Base-by-base conservation (phyloP, 2,113 vertebrate species). In the Ciconia stormi region DNA sequence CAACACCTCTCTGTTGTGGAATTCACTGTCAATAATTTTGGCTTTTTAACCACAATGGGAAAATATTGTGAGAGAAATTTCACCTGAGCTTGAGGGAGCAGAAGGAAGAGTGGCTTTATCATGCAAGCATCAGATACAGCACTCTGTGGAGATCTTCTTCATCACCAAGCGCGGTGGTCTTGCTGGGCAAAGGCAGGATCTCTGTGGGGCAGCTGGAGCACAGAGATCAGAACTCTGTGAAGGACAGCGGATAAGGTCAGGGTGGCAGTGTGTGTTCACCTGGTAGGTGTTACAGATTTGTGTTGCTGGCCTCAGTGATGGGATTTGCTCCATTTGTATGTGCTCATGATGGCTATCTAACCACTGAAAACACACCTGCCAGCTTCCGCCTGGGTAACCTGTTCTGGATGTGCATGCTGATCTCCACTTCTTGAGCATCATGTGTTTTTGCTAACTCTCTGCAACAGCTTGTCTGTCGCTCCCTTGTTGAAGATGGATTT, bases 201-300 rank as follows among this genome's bases (percentile, higher is more conserved):
- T 82, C 10, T 71, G 19, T 0, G 2, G 23, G 40, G 14, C 61
- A 42, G 55, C 46, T 27, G 69, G 14, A 36, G 36, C 25, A 3
- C 11, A 40, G 74, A 6, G 20, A 23, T 71, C 20, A 30, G 18
- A 72, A 34, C 40, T 71, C 55, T 29, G 22, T 55, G 6, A 3
- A 22, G 59, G 17, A 6, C 29, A 4, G 42, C 4, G 0, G 34
- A 3, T 52, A 16, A 10, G 29, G 34, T 26, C 84, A 49, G 32
- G 10, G 34, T 1, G 1, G 29, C 36, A 3, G 8, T 27, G 5
- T 0, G 0, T 14, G 13, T 73, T 61, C 6, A 0, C 3, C 36
- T 26, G 52, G 4, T 10, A 10, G 11, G 8, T 22, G 7, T 17
- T n/a, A 18, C 7, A 21, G 38, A 13, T 52, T 20, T 17, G 36